Evolutionary conservation across 2,113 vertebrate genomes (phyloP).

Genomic region (Poicephalus gulielmi): DNA sequence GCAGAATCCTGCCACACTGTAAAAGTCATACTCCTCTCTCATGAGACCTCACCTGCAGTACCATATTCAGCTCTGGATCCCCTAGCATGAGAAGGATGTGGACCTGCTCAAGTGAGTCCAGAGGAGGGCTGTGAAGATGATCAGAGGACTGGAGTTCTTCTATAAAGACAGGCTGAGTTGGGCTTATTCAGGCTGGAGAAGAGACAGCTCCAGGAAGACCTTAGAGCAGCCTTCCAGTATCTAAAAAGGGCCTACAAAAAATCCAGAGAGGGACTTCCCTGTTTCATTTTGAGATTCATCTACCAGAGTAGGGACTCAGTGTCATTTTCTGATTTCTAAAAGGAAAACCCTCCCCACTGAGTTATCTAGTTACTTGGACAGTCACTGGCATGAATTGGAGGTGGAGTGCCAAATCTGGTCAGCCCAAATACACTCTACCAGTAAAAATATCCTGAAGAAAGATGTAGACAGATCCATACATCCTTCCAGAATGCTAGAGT

Average conservation of each 20-base stretch:
- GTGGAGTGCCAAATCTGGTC: neutral
- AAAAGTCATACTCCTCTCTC: neutral
- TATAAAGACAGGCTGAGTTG: neutral
- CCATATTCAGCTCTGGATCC: neutral
- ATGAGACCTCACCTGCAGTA: neutral
- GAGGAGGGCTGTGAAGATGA: neutral
- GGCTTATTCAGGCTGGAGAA: neutral
- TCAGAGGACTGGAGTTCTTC: neutral
- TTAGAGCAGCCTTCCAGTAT: neutral
- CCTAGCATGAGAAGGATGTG: neutral
- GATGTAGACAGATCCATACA: neutral
- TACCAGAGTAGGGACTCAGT: neutral
- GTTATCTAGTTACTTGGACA: neutral
- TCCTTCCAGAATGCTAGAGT: neutral
- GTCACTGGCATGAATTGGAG: neutral
- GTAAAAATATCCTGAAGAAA: neutral
- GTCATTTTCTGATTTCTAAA: neutral
- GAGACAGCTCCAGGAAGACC: neutral
- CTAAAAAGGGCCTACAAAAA: neutral
- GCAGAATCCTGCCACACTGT: neutral
- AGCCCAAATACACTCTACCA: neutral
- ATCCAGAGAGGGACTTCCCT: neutral
- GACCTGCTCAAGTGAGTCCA: neutral
- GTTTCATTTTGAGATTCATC: neutral
- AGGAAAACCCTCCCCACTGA: neutral